Conservation (phyloP, 2,797 vertebrate species). For the Steatocranus sp. region DNA sequence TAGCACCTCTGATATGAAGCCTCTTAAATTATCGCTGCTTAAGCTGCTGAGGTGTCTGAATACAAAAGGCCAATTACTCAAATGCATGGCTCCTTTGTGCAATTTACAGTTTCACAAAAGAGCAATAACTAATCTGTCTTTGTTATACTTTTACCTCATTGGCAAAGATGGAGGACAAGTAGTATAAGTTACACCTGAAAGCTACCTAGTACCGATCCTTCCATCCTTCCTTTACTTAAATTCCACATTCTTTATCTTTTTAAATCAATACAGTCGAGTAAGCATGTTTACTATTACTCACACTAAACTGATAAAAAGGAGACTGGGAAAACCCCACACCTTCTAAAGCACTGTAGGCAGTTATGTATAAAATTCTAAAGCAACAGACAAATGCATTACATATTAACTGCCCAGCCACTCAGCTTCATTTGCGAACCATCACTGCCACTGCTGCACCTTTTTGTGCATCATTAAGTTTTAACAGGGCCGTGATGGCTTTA, state of each 20-base stretch:
- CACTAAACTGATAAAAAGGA: neutral
- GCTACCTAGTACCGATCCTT: neutral
- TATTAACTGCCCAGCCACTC: conserved; percentile 82
- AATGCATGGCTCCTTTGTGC: conserved; percentile 38
- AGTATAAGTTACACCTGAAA: neutral
- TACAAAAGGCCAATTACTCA: conserved; percentile 55
- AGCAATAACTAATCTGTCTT: conserved; percentile 46
- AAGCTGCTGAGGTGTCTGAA: conserved; percentile 61
- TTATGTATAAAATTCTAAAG: conserved; percentile 46
- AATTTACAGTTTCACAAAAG: conserved; percentile 33
- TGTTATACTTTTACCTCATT: conserved; percentile 24
- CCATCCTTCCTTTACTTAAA: neutral
- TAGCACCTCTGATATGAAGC: conserved; percentile 50
- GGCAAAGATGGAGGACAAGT: neutral
- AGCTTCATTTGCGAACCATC: conserved; percentile 87
- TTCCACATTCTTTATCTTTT: neutral
- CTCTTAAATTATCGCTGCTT: conserved; percentile 65
- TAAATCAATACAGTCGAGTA: neutral
- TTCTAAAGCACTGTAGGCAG: neutral
- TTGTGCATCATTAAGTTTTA: conserved; percentile 98
- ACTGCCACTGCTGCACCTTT: conserved; percentile 85
- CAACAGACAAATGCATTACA: conserved; percentile 76
- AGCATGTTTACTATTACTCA: neutral
- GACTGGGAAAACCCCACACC: neutral
- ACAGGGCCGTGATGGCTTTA: conserved; percentile 89